Base-by-base conservation (phyloP, 2,113 vertebrate species). In the Gallinago media region DNA sequence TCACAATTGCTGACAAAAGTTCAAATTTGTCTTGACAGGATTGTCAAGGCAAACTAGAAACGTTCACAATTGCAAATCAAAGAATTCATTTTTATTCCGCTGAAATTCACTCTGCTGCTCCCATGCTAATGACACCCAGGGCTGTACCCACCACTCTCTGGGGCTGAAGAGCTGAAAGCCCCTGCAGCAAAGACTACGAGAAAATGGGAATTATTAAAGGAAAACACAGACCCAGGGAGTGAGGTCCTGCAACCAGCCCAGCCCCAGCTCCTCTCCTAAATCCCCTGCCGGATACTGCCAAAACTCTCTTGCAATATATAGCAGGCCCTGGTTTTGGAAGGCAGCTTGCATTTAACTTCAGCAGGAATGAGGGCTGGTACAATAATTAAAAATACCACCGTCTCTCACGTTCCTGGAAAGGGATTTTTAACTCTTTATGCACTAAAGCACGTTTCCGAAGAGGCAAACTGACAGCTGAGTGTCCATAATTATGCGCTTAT, bases 11-110 rank as follows among this genome's bases (percentile, higher is more conserved):
- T 94, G 95, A 97, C 80, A 85, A 91, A 91, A 92, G 89, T 97
- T 97, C 86, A 97, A 93, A 96, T 96, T 92, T 96, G 94, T 94
- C 96, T 91, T 96, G 92, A 97, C 95, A 96, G 92, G 88, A 92
- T 66, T 92, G 95, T 97, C 83, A 96, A 95, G 94, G 96, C 91
- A 95, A 85, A 88, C 85, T 82, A 96, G 90, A 96, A 92, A 90
- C 3, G 80, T 94, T 96, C 97, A 95, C 77, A 81, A 96, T 81
- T 75, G 91, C 78, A 94, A 94, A 88, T 93, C 93, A 84, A 95
- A 89, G 59, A 89, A 77, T 95, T 78, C 82, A 85, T 63, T 92
- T 92, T 94, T 95, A 95, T 97, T 96, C 83, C 89, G 90, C 34
- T 95, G 87, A 97, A 97, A 76, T 88, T 85, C 75, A 82, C 65